A percentile compares a stretch with the other conserved stretches of the same genome.
Evolutionary conservation across 2,888 invertebrate species (phyloP).

Genomic region (Cerastis rubricosa): DNA sequence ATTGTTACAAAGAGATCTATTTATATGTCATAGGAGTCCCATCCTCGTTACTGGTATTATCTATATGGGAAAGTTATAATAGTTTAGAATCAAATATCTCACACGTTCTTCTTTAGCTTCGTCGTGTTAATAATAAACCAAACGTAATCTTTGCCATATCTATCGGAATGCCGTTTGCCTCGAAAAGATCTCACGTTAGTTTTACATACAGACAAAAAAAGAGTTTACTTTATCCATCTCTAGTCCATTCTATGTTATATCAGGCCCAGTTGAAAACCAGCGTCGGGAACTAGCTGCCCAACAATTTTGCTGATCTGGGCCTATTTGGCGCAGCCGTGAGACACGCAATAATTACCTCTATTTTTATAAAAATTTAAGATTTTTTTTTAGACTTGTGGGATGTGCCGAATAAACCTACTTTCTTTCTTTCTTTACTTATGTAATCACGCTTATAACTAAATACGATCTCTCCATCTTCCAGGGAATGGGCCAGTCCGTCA

Average conservation of each 20-base stretch:
- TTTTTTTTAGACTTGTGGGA: too few relatives aligned
- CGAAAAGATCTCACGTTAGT: background rate
- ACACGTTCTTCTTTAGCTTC: background rate
- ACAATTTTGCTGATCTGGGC: too few relatives aligned
- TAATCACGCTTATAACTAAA: background rate
- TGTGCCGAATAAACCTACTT: too few relatives aligned
- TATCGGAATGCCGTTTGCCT: too few relatives aligned
- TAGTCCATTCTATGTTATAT: too few relatives aligned
- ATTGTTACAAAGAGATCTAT: background rate
- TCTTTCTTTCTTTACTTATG: too few relatives aligned
- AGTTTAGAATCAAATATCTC: background rate
- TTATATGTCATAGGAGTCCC: background rate
- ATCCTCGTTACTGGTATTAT: too few relatives aligned
- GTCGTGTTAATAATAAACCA: background rate
- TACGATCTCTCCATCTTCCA: constrained; percentile 61
- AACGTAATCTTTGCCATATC: background rate
- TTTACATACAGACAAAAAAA: background rate
- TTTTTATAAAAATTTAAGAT: too few relatives aligned
- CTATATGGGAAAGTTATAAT: background rate
- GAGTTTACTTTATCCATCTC: background rate
- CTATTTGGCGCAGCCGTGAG: too few relatives aligned
- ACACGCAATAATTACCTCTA: too few relatives aligned
- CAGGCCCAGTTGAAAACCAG: too few relatives aligned
- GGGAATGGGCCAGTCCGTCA: constrained; percentile 88
- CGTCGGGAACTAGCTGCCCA: too few relatives aligned